Evolutionary conservation across 2,113 vertebrate genomes (phyloP).

Genomic region (Sminthopsis crassicaudata): DNA sequence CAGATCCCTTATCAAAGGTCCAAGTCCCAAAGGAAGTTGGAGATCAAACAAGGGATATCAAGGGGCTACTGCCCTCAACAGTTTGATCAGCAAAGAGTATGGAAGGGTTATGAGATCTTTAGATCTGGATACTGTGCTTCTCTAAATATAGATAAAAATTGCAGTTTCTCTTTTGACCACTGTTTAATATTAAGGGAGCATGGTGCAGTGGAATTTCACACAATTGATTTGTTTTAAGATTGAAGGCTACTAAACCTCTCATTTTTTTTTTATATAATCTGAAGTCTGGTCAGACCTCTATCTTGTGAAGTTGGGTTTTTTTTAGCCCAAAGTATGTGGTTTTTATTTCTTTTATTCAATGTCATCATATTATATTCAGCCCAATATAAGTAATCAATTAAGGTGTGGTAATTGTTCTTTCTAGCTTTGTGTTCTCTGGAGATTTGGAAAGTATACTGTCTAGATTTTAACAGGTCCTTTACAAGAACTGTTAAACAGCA

Average conservation of each 20-base stretch:
- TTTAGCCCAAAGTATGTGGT: not conserved
- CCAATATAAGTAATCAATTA: not conserved
- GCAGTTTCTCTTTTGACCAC: not conserved
- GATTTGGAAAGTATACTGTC: too few relatives aligned
- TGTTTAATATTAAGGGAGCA: not conserved
- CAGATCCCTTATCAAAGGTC: too few relatives aligned
- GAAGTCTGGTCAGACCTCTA: not conserved
- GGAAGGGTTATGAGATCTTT: not conserved
- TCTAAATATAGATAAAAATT: not conserved
- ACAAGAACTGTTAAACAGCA: not conserved
- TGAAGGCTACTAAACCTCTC: not conserved
- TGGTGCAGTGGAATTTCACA: not conserved
- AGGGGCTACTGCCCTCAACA: too few relatives aligned
- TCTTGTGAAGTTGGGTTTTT: not conserved
- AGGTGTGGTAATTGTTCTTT: not conserved
- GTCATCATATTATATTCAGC: not conserved
- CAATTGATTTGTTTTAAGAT: not conserved
- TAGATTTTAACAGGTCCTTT: not conserved
- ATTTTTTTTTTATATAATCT: not conserved
- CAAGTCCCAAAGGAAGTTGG: too few relatives aligned
- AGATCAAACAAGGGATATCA: too few relatives aligned
- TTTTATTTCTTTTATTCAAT: not conserved
- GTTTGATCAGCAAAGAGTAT: not conserved
- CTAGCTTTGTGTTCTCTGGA: not conserved
- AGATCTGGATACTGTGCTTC: not conserved